A percentile compares a stretch with the other conserved stretches of the same genome.
Evolutionary conservation across 2,113 vertebrate species (phyloP).

Genomic region (Benitochromis conjunctus): DNA sequence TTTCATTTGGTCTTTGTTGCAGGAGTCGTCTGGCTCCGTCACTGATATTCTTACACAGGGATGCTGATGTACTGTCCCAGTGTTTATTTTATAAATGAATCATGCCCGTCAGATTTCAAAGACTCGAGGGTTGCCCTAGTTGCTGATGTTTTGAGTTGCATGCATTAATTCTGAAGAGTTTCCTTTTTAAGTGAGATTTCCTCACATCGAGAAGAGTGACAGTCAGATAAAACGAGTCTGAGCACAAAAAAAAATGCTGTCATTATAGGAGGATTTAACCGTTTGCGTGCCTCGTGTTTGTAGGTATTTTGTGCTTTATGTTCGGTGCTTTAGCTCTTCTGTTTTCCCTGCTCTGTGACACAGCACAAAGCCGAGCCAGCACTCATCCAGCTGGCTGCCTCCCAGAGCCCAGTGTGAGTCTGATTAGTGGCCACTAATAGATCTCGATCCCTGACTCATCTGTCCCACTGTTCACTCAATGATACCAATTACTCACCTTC

Average conservation of each 20-base stretch:
- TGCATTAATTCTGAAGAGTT: slow-evolving; percentile 7
- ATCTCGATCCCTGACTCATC: slow-evolving; percentile 55
- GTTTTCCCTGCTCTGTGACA: background rate
- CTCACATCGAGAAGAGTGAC: background rate
- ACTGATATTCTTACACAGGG: slow-evolving; percentile 7
- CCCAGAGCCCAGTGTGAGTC: slow-evolving; percentile 29
- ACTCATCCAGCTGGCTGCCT: slow-evolving; percentile 26
- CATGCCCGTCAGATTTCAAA: slow-evolving; percentile 35
- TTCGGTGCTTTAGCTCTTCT: background rate
- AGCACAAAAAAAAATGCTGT: background rate
- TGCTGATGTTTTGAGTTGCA: slow-evolving; percentile 6
- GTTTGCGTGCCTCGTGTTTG: accelerated
- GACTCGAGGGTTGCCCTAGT: slow-evolving; percentile 11
- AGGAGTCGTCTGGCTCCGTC: background rate
- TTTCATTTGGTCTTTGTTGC: background rate
- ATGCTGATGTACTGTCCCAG: background rate
- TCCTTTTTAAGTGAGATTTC: background rate
- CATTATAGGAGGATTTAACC: background rate
- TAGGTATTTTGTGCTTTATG: background rate
- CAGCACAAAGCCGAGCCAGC: slow-evolving; percentile 15
- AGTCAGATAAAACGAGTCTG: background rate
- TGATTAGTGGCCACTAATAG: slow-evolving; percentile 59
- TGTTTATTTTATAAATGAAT: slow-evolving; percentile 41
- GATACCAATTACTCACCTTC: slow-evolving; percentile 62
- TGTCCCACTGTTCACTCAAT: slow-evolving; percentile 43